Conservation (phyloP, 2,797 vertebrate species). For the Odontamblyopus rebecca region DNA sequence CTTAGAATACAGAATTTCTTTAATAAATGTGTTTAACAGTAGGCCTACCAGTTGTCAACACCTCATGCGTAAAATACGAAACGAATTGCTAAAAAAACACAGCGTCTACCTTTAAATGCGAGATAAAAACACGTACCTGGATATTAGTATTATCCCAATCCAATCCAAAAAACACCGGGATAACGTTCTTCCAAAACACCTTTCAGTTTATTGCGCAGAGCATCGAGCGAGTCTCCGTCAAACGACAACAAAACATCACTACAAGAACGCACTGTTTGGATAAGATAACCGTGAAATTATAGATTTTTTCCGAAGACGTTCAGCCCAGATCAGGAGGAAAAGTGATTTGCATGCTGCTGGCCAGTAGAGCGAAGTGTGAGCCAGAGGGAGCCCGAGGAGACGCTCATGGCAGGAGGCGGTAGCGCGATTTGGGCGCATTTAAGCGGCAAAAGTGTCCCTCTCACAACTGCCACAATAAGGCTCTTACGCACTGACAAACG, state of each 20-base stretch:
- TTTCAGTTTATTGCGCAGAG: conserved; percentile 63
- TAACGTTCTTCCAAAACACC: conserved; percentile 56
- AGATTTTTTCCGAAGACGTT: conserved; percentile 48
- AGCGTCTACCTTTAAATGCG: no score
- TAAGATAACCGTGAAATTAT: conserved; percentile 44
- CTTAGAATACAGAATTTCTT: no score
- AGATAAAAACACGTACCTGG: conserved; percentile 56
- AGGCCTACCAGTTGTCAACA: no score
- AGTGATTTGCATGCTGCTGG: conserved; percentile 59
- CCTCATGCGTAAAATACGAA: no score
- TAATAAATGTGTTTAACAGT: no score
- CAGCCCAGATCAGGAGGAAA: conserved; percentile 29
- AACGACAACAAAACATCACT: conserved; percentile 25
- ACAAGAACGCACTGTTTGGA: conserved; percentile 47
- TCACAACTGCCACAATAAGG: conserved; percentile 40
- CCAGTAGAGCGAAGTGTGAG: conserved; percentile 67
- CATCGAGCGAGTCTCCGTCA: conserved; percentile 68
- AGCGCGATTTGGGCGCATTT: conserved; percentile 79
- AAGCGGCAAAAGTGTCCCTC: conserved; percentile 79
- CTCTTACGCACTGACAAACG: not conserved
- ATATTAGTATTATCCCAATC: conserved; percentile 58
- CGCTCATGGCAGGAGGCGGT: conserved; percentile 68
- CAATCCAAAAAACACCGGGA: conserved; percentile 35
- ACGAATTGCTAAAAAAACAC: no score
- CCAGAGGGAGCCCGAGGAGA: conserved; percentile 56